A percentile compares a stretch with the other conserved stretches of the same genome.
phyloP scores from a whole-genome alignment of 2,888 invertebrate genomes.

The Macrophya alboannulata region DNA sequence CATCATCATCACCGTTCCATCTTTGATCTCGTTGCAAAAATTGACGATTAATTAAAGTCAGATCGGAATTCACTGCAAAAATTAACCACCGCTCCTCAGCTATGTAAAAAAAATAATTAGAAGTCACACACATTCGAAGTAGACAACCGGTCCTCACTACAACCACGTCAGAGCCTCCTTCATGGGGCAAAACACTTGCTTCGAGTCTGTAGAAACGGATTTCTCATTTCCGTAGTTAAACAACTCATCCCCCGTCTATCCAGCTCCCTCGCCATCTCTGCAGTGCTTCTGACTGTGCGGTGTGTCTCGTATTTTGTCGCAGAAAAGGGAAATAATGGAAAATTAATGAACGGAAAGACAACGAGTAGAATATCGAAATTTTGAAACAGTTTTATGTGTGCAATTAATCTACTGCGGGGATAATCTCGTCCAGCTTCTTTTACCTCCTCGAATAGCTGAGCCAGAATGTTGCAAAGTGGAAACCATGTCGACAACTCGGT shows the following conservation, averaged over 20 bases:
- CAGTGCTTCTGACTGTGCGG: not conserved
- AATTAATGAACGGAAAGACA: not conserved
- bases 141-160: not conserved
- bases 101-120: not conserved
- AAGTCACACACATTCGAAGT: no score
- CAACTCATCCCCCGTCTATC: not conserved
- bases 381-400: not conserved
- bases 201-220: not conserved
- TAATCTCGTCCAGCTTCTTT: not conserved
- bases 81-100: not conserved
- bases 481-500: slow-evolving; percentile 6
- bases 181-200: slow-evolving; percentile 8
- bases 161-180: not conserved
- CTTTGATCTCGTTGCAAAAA: slow-evolving; percentile 23
- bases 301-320: not conserved
- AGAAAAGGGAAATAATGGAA: not conserved
- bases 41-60: not conserved
- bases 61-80: not conserved
- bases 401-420: not conserved
- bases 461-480: not conserved
- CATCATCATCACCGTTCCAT: not conserved
- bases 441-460: not conserved
- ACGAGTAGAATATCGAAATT: not conserved
- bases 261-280: not conserved
- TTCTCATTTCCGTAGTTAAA: slow-evolving; percentile 4